Evolutionary conservation across 1,140 invertebrate genomes (phyloP).

Genomic region (Mylabris phalerata): DNA sequence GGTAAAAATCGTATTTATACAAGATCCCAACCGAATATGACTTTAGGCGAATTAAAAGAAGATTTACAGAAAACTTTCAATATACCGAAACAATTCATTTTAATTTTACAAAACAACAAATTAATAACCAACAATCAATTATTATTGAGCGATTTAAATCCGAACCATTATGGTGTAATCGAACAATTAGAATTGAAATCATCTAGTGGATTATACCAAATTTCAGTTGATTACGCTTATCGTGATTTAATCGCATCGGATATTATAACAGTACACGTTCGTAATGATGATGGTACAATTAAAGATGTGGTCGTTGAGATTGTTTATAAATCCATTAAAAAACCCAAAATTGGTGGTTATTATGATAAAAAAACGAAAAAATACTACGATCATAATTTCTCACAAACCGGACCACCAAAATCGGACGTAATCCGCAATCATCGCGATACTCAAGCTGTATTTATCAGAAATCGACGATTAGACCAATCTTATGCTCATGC

Average conservation of each 20-base stretch:
- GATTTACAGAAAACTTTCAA: slow-evolving; percentile 16
- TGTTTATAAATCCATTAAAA: slow-evolving; percentile 48
- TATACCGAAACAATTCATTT: slow-evolving; percentile 3
- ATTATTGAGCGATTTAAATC: slow-evolving; percentile 15
- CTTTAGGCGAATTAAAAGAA: slow-evolving; percentile 20
- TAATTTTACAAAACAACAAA: slow-evolving; percentile 6
- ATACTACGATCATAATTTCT: slow-evolving; percentile 55
- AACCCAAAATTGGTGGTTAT: slow-evolving; percentile 59
- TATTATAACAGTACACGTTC: slow-evolving; percentile 48
- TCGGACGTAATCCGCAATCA: slow-evolving; percentile 48
- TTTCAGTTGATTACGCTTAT: slow-evolving; percentile 32
- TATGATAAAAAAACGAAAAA: slow-evolving; percentile 48
- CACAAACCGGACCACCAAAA: slow-evolving; percentile 54
- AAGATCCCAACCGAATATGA: slow-evolving; percentile 21
- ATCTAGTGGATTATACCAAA: slow-evolving; percentile 21
- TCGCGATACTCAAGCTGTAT: slow-evolving; percentile 53
- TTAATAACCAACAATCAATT: slow-evolving; percentile 2
- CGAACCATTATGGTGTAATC: slow-evolving; percentile 27
- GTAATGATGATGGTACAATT: slow-evolving; percentile 40
- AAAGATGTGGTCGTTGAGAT: slow-evolving; percentile 53
- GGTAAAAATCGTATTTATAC: slow-evolving; percentile 31
- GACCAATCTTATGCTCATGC: slow-evolving; percentile 46
- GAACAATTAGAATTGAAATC: slow-evolving; percentile 27
- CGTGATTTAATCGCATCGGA: slow-evolving; percentile 42
- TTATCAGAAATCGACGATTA: slow-evolving; percentile 40